Percentiles rank a stretch among this genome's conserved stretches.
phyloP scores from a whole-genome alignment of 1,140 invertebrate species.

The Panagrolaimus sp. region DNA sequence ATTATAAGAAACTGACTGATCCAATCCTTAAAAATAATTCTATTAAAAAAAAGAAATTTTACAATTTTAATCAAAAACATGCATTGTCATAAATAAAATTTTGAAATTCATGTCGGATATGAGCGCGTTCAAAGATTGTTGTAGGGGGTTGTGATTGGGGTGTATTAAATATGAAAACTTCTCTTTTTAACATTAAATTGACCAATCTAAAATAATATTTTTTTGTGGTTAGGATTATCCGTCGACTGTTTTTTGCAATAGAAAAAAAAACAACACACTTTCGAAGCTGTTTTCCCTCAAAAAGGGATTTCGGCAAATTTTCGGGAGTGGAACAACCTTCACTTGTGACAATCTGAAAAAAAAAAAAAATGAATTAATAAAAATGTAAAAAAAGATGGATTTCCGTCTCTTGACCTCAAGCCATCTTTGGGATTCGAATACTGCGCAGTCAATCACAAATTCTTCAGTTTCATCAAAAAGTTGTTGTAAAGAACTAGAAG shows the following conservation, averaged over 20 bases:
- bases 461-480: constrained; percentile 3
- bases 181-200: neutral
- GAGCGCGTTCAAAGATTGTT: neutral
- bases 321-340: neutral
- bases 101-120: neutral
- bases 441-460: neutral
- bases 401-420: neutral
- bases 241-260: too few relatives aligned
- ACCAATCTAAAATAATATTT: neutral
- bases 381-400: too few relatives aligned
- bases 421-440: constrained; percentile 3
- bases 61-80: neutral
- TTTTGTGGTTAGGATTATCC: neutral
- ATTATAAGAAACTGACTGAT: constrained; percentile 12
- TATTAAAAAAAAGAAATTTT: neutral
- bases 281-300: constrained; percentile 6
- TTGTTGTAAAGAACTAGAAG: too few relatives aligned
- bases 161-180: constrained; percentile 2
- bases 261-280: neutral
- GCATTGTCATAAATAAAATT: neutral
- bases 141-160: neutral
- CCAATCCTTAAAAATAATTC: constrained; percentile 4
- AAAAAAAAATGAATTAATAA: too few relatives aligned
- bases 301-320: neutral
- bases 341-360: neutral